A percentile compares a stretch with the other conserved stretches of the same genome.
phyloP scores from a whole-genome alignment of 1,140 invertebrate genomes.

The Cyrtorhinus lividipennis region DNA sequence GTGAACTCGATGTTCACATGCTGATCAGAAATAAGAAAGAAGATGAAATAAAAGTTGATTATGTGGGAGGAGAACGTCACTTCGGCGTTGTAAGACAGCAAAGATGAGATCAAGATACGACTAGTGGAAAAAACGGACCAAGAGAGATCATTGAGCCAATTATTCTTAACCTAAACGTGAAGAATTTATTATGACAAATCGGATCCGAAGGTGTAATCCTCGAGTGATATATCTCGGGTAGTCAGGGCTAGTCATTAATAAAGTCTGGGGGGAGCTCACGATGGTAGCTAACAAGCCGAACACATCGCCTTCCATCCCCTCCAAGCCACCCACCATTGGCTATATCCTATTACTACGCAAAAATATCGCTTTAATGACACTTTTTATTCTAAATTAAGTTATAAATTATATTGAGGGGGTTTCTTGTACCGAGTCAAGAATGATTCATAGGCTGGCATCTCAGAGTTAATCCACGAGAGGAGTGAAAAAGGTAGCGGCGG shows the following conservation, averaged over 20 bases:
- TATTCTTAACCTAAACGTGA: slow-evolving; percentile 14
- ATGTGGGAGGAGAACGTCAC: too few relatives aligned
- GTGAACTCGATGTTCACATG: too few relatives aligned
- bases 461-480: too few relatives aligned
- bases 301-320: neutral
- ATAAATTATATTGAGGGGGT: slow-evolving; percentile 2
- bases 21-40: too few relatives aligned
- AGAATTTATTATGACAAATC: slow-evolving; percentile 17
- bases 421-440: neutral
- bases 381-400: slow-evolving; percentile 9
- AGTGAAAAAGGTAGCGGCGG: too few relatives aligned
- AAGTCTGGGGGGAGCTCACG: neutral
- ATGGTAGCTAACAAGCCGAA: slow-evolving; percentile 12
- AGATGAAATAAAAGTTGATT: too few relatives aligned
- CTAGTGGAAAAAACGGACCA: slow-evolving; percentile 1
- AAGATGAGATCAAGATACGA: too few relatives aligned
- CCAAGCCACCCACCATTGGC: neutral
- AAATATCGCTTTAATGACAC: slow-evolving; percentile 6
- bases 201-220: slow-evolving; percentile 14
- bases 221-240: slow-evolving; percentile 10
- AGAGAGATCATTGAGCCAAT: slow-evolving; percentile 11
- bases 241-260: slow-evolving; percentile 12
- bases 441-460: neutral
- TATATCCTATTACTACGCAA: slow-evolving; percentile 4
- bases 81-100: too few relatives aligned